Conservation (phyloP, 2,113 vertebrate genomes). For the Hyperopisus bebe region DNA sequence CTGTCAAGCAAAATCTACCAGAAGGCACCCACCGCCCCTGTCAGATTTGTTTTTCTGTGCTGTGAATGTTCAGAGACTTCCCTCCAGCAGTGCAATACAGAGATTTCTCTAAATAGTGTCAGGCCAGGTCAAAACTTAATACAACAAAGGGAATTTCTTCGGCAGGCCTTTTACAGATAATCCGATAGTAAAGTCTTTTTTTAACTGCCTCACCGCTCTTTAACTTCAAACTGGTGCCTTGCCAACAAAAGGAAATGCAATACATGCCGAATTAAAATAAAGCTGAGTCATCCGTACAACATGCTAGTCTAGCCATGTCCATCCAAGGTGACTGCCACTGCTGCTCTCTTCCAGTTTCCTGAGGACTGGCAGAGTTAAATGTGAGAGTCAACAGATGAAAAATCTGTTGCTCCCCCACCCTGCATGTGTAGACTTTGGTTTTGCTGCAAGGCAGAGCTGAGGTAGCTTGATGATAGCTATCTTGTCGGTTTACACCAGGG, state of each 20-base stretch:
- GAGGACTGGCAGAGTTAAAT: background rate
- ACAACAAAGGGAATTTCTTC: background rate
- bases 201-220: background rate
- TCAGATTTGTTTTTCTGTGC: background rate
- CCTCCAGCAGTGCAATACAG: background rate
- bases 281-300: conserved; percentile 16
- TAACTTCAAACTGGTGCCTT: background rate
- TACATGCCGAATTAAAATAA: conserved; percentile 20
- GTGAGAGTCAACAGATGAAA: background rate
- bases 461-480: background rate
- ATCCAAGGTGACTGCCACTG: conserved; percentile 14
- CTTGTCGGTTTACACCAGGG: background rate
- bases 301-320: conserved; percentile 6
- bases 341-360: background rate
- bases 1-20: background rate
- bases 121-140: background rate
- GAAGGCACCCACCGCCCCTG: background rate
- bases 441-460: background rate
- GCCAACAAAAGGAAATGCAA: conserved; percentile 19
- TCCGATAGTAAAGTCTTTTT: background rate
- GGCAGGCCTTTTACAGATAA: background rate
- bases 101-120: background rate
- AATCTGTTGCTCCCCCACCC: background rate
- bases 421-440: background rate
- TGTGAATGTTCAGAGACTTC: background rate